Conservation (phyloP, 2,888 invertebrate species). For the Limnephilus marmoratus region DNA sequence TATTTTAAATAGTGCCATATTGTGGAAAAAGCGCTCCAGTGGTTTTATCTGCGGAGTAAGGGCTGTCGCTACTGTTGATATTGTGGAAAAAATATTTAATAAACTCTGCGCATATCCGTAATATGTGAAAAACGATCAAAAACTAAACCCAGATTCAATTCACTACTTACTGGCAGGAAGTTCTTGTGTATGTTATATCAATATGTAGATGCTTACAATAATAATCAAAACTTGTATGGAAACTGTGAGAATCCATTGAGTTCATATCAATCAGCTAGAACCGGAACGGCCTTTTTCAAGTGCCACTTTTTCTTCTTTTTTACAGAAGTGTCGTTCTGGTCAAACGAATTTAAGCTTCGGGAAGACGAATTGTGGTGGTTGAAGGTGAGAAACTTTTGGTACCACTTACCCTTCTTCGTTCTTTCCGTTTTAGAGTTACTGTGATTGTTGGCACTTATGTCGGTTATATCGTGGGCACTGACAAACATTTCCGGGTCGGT, state of each 20-base stretch:
- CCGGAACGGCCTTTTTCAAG: conserved; percentile 53
- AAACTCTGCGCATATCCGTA: neutral
- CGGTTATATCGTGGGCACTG: conserved; percentile 23
- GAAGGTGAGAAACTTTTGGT: conserved; percentile 53
- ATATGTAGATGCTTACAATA: neutral
- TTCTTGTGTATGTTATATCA: neutral
- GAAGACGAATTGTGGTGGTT: conserved; percentile 46
- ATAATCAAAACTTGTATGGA: neutral
- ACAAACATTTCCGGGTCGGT: conserved; percentile 22
- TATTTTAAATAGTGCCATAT: no score
- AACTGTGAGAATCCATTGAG: neutral
- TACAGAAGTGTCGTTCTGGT: conserved; percentile 12
- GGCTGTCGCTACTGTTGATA: neutral
- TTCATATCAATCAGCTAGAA: conserved; percentile 51
- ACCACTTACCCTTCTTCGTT: conserved; percentile 58
- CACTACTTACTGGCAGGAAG: neutral
- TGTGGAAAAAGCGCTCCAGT: no score
- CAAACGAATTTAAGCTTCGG: conserved; percentile 7
- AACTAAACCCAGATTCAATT: neutral
- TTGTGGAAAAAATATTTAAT: neutral
- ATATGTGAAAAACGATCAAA: no score
- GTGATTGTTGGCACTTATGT: conserved; percentile 12
- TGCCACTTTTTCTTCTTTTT: conserved; percentile 59
- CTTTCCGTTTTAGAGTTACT: conserved; percentile 22
- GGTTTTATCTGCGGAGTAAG: neutral